phyloP scores from a whole-genome alignment of 2,888 invertebrate genomes.

The Zhuqinia jingwanae region DNA sequence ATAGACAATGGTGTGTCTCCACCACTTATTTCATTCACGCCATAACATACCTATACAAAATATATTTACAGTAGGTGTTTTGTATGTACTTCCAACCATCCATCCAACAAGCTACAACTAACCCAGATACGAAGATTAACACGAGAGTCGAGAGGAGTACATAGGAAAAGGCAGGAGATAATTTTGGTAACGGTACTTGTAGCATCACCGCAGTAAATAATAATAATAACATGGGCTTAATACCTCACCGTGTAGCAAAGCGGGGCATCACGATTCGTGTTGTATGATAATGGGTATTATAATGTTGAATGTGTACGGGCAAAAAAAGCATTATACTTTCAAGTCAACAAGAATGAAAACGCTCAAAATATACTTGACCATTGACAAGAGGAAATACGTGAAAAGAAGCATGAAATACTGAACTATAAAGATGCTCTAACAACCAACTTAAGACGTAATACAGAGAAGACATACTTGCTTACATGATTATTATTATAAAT shows the following conservation, averaged over 20 bases:
- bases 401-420: constrained; percentile 5
- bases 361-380: not conserved
- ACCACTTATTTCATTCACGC: too few species aligned
- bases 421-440: too few species aligned
- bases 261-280: not conserved
- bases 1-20: too few species aligned
- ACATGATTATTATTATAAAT: not conserved
- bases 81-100: not conserved
- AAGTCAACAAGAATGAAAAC: not conserved
- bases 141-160: too few species aligned
- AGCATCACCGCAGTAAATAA: not conserved
- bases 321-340: too few species aligned
- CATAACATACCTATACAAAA: not conserved
- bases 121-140: too few species aligned
- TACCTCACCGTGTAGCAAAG: not conserved
- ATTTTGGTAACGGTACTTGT: constrained; percentile 65
- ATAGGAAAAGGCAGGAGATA: constrained; percentile 19
- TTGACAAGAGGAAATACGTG: constrained; percentile 23
- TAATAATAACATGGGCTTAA: not conserved
- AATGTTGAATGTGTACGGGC: too few species aligned
- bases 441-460: too few species aligned
- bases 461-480: not conserved
- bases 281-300: not conserved
- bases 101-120: not conserved
- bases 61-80: not conserved